Evolutionary conservation across 2,888 invertebrate species (phyloP).

Genomic region (Mythimna albipuncta): DNA sequence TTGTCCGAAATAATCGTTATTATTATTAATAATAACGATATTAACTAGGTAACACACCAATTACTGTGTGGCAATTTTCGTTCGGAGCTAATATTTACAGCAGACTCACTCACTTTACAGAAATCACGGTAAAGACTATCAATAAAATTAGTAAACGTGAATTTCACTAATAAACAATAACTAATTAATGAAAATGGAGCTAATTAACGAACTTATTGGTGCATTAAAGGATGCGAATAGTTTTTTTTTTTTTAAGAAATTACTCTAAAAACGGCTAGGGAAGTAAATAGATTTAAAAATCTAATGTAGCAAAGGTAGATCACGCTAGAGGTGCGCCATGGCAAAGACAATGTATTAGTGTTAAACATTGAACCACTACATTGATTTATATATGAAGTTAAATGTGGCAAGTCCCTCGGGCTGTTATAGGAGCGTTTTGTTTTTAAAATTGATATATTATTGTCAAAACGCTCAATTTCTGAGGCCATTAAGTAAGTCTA

Average conservation of each 20-base stretch:
- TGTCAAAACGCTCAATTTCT: not conserved
- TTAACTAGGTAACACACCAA: not conserved
- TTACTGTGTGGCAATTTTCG: not conserved
- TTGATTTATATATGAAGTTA: not conserved
- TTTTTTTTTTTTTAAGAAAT: not conserved
- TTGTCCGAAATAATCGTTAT: too few species aligned
- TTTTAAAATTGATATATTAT: not conserved
- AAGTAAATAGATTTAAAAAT: not conserved
- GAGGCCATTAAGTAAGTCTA: not conserved
- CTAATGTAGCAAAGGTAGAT: constrained; percentile 8
- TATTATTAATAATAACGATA: not conserved
- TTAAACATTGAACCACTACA: constrained; percentile 9
- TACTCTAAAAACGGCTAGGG: not conserved
- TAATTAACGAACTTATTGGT: not conserved
- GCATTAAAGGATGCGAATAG: not conserved
- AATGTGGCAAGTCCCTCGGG: constrained; percentile 2
- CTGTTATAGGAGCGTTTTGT: not conserved
- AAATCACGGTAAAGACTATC: not conserved
- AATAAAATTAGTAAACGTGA: not conserved
- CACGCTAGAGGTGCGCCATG: not conserved
- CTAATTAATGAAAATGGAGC: constrained; percentile 5
- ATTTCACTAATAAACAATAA: constrained; percentile 18
- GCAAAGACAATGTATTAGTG: not conserved
- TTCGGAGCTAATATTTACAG: constrained; percentile 1
- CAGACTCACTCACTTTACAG: not conserved